A percentile compares a stretch with the other conserved stretches of the same genome.
These are phyloP conservation scores for Eristalis tenax DNA, from an alignment of 2,888 invertebrate genomes.

Conservation along the genomic window DNA sequence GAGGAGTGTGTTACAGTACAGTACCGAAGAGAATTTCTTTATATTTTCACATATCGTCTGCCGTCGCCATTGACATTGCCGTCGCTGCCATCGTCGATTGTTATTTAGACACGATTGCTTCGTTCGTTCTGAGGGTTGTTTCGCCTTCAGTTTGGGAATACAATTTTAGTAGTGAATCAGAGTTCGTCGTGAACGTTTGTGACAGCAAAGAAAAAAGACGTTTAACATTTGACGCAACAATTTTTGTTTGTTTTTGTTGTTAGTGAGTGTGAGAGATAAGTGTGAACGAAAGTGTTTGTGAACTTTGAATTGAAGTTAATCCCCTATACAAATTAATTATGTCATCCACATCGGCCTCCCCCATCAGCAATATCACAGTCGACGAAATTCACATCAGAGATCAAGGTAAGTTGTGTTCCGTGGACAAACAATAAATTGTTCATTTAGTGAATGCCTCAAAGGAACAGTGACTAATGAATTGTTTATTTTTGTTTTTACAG, in stretches of 20 bases:
- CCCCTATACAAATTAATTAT: constrained; percentile 75
- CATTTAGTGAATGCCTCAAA: background rate
- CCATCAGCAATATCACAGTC: constrained; percentile 81
- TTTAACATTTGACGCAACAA: background rate
- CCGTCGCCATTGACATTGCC: constrained; percentile 4
- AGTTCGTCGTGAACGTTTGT: constrained; percentile 56
- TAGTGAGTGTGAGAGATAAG: constrained; percentile 32
- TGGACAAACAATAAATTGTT: background rate
- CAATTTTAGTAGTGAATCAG: constrained; percentile 57
- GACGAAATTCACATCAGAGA: constrained; percentile 80
- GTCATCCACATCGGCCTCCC: constrained; percentile 81
- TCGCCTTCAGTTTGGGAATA: constrained; percentile 52
- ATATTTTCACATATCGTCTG: background rate
- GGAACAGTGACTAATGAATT: constrained; percentile 8
- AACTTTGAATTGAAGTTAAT: constrained; percentile 25
- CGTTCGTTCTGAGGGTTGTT: constrained; percentile 61
- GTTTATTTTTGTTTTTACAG: constrained; percentile 78
- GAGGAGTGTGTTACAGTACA: constrained; percentile 45
- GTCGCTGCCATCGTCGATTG: constrained; percentile 24
- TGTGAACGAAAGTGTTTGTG: constrained; percentile 51
- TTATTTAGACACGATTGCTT: constrained; percentile 11
- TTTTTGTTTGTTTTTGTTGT: background rate
- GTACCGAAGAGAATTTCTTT: background rate
- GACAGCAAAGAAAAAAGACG: constrained; percentile 5
- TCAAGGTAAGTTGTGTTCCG: constrained; percentile 78